Evolutionary conservation across 2,113 vertebrate genomes (phyloP).

Genomic region (Epinephelus moara): DNA sequence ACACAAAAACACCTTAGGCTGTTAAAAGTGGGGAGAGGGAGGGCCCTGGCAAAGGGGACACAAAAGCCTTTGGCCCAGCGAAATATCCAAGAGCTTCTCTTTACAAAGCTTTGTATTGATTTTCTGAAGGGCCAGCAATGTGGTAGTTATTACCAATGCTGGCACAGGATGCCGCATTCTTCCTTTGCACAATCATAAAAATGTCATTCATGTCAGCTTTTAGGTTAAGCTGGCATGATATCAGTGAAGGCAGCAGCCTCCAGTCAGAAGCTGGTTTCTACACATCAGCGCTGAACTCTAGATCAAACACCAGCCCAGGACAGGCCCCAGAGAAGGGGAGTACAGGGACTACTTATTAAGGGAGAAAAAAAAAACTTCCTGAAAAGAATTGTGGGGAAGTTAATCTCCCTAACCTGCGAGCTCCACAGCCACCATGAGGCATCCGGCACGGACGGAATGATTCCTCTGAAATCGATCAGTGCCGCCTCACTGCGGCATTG

Average conservation of each 20-base stretch:
- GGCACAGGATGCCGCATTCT: constrained; percentile 26
- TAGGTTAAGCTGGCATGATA: constrained; percentile 25
- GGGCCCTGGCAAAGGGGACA: not conserved
- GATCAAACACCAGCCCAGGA: constrained; percentile 22
- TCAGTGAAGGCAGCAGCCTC: constrained; percentile 37
- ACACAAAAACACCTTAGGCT: constrained; percentile 42
- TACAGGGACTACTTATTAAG: constrained; percentile 19
- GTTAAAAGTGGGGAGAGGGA: not conserved
- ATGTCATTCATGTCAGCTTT: constrained; percentile 37
- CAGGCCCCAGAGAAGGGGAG: constrained; percentile 12
- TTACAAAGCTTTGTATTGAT: constrained; percentile 50
- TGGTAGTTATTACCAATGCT: constrained; percentile 34
- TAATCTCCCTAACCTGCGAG: constrained; percentile 39
- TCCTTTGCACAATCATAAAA: constrained; percentile 42
- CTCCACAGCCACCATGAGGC: constrained; percentile 13
- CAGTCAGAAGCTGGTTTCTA: constrained; percentile 20
- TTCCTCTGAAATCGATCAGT: constrained; percentile 30
- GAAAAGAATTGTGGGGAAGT: constrained; percentile 22
- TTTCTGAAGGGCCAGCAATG: constrained; percentile 35
- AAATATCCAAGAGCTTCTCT: constrained; percentile 22
- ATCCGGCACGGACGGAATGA: not conserved
- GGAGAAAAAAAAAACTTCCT: not conserved
- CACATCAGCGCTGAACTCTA: constrained; percentile 12
- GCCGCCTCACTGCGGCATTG: constrained; percentile 16
- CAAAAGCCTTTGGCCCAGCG: constrained; percentile 23